Evolutionary conservation across 1,140 invertebrate species (phyloP).

Genomic region (Aphelenchoides fujianensis): DNA sequence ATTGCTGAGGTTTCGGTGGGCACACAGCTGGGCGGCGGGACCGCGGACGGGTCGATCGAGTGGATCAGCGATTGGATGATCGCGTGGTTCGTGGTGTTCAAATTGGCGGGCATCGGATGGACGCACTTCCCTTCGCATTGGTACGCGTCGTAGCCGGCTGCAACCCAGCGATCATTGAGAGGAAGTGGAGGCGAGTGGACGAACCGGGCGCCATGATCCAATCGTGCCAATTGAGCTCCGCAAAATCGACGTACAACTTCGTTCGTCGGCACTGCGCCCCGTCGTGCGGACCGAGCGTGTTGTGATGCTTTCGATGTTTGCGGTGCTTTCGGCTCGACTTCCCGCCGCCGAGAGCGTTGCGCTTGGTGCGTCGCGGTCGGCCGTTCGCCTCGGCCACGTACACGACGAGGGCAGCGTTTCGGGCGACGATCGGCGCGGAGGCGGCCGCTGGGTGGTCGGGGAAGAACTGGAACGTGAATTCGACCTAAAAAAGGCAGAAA

Average conservation of each 20-base stretch:
- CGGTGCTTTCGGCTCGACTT: conserved; percentile 16
- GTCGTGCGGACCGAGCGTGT: conserved; percentile 27
- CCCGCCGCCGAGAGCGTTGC: conserved; percentile 20
- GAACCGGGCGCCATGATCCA: conserved; percentile 93
- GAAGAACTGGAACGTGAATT: conserved; percentile 22
- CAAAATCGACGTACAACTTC: conserved; percentile 89
- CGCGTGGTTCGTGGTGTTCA: conserved; percentile 96
- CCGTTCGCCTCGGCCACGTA: conserved; percentile 23
- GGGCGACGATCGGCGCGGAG: conserved; percentile 6
- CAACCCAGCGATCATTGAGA: no score
- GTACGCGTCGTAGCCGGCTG: conserved; percentile 83
- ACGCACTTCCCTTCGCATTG: conserved; percentile 91
- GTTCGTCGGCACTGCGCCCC: conserved; percentile 73
- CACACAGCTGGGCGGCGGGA: conserved; percentile 87
- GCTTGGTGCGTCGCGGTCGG: conserved; percentile 30
- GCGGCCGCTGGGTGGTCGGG: conserved; percentile 4
- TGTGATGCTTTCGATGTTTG: conserved; percentile 35
- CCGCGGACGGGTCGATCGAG: conserved; percentile 70
- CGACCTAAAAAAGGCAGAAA: conserved; percentile 26
- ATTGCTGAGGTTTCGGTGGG: conserved; percentile 70
- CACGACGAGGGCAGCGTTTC: conserved; percentile 26
- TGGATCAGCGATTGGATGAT: conserved; percentile 94
- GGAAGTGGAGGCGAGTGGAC: neutral
- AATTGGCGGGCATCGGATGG: conserved; percentile 83
- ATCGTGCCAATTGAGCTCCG: conserved; percentile 92